Evolutionary conservation across 2,888 invertebrate species (phyloP), one percentile per base, ranked within the genome.

Genomic region (Parnassius orleans): DNA sequence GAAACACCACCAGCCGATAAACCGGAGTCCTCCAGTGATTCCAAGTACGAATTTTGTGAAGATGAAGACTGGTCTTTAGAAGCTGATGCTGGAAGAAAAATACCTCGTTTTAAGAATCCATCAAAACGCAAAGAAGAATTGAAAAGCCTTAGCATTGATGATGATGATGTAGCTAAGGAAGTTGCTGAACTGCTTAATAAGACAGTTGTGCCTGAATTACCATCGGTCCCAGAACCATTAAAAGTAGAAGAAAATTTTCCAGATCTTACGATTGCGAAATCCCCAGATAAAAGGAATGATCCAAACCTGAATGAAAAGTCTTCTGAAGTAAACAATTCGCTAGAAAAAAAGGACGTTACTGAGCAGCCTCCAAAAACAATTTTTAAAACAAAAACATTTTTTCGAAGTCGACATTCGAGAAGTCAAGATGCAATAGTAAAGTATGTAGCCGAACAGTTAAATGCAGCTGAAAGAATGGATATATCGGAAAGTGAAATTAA

Each of bases 41-140:
- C 95, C 0, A 96, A 96, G 78, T 96, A 96, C 77, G 96, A 96
- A 80, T 96, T 96, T 78, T 94, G 95, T 69, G 95, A 96, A 66
- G 95, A 95, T 69, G 94, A 95, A 76, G 93, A 92, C 72, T 91
- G 93, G 89, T 90, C 92, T 11, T 85, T 92, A 62, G 92, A 93
- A 72, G 85, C 87, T 24, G 92, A 90, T 68, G 87, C 79, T 43
- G 92, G 94, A 12, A 88, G 95, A 67, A 95, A 95, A 86, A 94
- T 95, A 69, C 94, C 95, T 0, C 86, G 95, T 59, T 93, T 94
- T 3, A 90, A 87, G 67, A 91, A 89, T 73, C 84, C 87, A 42
- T 76, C 78, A 7, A 84, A 86, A 71, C 78, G 85, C 53, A 88
- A 85, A 67, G 86, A 88, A 55, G 87, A 88, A 54, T 75, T 83